Evolutionary conservation across 2,888 invertebrate species (phyloP), one percentile per base, ranked within the genome.

Genomic region (Marasmarcha lunaedactyla): DNA sequence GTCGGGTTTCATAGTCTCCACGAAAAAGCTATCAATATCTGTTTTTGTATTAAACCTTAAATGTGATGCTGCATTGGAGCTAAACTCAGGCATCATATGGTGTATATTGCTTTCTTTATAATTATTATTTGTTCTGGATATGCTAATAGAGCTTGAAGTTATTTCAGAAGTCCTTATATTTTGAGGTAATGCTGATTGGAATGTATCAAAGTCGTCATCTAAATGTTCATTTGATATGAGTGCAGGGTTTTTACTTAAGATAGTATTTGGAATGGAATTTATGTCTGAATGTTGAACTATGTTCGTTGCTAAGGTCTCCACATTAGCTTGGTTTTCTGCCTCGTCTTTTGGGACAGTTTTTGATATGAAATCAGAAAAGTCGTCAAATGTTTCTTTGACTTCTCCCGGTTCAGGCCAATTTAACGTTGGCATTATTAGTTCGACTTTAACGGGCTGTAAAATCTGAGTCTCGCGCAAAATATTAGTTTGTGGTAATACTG

Each of bases 341-440:
- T 62, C 11, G 4, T 7, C 30, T 3, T 12, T 14, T 4, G 13
- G 62, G 33, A 63, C 42, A 11, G 70, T 54, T 50, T 52, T 69
- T 14, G 73, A 67, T 33, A 72, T 54, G 45, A 81, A 78, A 46
- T 81, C 77, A 6, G 81, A 61, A 48, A 83, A 83, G 48, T 78
- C 76, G 36, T 78, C 73, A 57, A 78, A 83, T 1, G 67, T 70
- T 44, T 67, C 72, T 49, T 78, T 83, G 0, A 84, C 73, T 54
- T 84, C 71, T 3, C 84, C 84, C 42, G 84, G 84, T 43, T 76
- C 71, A 10, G 84, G 84, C 84, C 84, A 84, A 46, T 84, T 84
- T 15, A 84, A 56, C n/a, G 71, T 68, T 7, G 84, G 83, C 46
- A 72, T 65, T 10, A 63, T 51, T 1, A 74, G 71, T 46, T 78